A percentile compares a stretch with the other conserved stretches of the same genome.
Conservation (phyloP, 2,797 vertebrate genomes). For the Pelobates cultripes region DNA sequence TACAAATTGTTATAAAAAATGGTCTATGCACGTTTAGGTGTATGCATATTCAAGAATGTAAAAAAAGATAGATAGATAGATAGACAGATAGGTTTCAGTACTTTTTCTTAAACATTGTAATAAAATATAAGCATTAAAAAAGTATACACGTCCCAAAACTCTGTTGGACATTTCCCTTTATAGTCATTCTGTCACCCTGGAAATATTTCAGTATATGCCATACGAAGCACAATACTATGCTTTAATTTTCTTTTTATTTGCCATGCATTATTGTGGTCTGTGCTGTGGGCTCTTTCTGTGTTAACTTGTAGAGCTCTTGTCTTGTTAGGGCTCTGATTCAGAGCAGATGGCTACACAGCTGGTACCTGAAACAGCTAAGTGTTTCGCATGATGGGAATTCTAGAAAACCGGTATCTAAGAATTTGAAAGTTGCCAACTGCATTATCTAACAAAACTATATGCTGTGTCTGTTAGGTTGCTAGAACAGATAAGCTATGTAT, state of each 20-base stretch:
- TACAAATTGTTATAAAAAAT: background rate
- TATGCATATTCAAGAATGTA: background rate
- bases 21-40: background rate
- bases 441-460: background rate
- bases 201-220: background rate
- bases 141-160: too few species aligned
- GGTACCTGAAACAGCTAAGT: slow-evolving; percentile 24
- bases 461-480: background rate
- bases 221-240: background rate
- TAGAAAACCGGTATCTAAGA: slow-evolving; percentile 19
- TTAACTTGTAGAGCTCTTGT: slow-evolving; percentile 21
- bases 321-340: slow-evolving; percentile 45
- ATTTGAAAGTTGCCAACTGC: background rate
- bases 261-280: background rate
- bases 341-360: slow-evolving; percentile 44
- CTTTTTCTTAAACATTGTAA: too few species aligned
- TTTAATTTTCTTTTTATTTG: background rate
- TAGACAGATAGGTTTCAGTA: too few species aligned
- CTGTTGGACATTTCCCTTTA: too few species aligned
- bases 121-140: too few species aligned
- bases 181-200: background rate
- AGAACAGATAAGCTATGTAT: background rate
- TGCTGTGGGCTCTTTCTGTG: slow-evolving; percentile 10
- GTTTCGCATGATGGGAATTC: slow-evolving; percentile 1
- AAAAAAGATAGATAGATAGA: too few species aligned